Evolutionary conservation across 2,113 vertebrate species (phyloP).

Genomic region (Ciconia boyciana): DNA sequence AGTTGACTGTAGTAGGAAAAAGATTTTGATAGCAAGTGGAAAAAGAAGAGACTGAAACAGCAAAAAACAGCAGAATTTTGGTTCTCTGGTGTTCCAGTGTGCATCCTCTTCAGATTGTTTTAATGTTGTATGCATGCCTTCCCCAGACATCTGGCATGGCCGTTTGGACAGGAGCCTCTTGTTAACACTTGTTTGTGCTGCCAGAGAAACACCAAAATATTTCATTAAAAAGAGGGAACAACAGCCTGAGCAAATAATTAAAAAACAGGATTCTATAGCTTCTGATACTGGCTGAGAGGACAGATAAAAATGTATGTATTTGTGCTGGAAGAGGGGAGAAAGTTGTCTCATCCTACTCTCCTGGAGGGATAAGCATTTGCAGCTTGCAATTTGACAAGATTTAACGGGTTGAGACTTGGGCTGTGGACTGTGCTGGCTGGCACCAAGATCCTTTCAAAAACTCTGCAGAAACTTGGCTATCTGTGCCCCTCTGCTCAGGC

Average conservation of each 20-base stretch:
- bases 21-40: not conserved
- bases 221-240: not conserved
- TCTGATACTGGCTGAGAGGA: not conserved
- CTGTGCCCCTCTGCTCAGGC: not conserved
- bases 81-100: not conserved
- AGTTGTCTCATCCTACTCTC: not conserved
- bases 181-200: not conserved
- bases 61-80: not conserved
- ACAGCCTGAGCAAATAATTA: not conserved
- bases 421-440: not conserved
- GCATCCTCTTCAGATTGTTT: not conserved
- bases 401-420: not conserved
- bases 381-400: not conserved
- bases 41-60: not conserved
- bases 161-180: not conserved
- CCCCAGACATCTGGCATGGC: not conserved
- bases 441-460: not conserved
- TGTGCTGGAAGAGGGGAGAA: not conserved
- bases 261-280: not conserved
- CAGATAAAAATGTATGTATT: not conserved
- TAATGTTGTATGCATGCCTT: not conserved
- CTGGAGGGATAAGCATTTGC: not conserved
- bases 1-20: not conserved
- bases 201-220: not conserved
- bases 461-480: not conserved